Evolutionary conservation across 1,140 invertebrate genomes (phyloP).

Genomic region (Diprion similis): DNA sequence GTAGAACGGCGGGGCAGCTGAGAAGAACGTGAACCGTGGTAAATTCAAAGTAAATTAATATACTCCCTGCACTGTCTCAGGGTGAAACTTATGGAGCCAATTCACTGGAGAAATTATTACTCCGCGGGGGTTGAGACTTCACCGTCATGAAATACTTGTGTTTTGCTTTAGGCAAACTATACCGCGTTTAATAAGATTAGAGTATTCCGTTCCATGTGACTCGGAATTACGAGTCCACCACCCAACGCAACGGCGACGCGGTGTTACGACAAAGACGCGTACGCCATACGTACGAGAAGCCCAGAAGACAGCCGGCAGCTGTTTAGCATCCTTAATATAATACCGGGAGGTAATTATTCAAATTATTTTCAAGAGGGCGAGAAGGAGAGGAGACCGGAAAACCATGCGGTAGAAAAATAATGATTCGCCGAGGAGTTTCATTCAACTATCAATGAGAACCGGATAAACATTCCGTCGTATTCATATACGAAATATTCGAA

Average conservation of each 20-base stretch:
- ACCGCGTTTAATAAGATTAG: constrained; percentile 39
- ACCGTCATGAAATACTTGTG: constrained; percentile 8
- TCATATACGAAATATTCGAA: too few relatives aligned
- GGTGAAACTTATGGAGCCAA: constrained; percentile 59
- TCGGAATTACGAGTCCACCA: constrained; percentile 18
- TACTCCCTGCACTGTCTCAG: constrained; percentile 54
- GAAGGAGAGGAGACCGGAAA: constrained; percentile 21
- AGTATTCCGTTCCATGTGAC: constrained; percentile 37
- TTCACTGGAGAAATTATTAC: constrained; percentile 57
- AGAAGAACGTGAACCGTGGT: constrained; percentile 27
- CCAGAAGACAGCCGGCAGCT: constrained; percentile 36
- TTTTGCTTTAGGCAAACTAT: constrained; percentile 9
- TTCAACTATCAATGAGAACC: too few relatives aligned
- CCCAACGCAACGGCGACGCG: too few relatives aligned
- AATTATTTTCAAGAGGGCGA: constrained; percentile 46
- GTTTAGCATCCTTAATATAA: constrained; percentile 52
- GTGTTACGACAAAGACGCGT: constrained; percentile 1
- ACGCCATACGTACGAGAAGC: constrained; percentile 26
- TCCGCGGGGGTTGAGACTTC: constrained; percentile 26
- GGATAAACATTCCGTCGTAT: too few relatives aligned
- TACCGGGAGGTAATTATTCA: constrained; percentile 52
- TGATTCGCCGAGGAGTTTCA: too few relatives aligned
- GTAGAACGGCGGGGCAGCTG: background rate
- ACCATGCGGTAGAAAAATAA: constrained; percentile 12
- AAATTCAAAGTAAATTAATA: constrained; percentile 61